Evolutionary conservation across 2,797 vertebrate species (phyloP), one percentile per base, ranked within the genome.

Genomic region (Chelonia mydas): DNA sequence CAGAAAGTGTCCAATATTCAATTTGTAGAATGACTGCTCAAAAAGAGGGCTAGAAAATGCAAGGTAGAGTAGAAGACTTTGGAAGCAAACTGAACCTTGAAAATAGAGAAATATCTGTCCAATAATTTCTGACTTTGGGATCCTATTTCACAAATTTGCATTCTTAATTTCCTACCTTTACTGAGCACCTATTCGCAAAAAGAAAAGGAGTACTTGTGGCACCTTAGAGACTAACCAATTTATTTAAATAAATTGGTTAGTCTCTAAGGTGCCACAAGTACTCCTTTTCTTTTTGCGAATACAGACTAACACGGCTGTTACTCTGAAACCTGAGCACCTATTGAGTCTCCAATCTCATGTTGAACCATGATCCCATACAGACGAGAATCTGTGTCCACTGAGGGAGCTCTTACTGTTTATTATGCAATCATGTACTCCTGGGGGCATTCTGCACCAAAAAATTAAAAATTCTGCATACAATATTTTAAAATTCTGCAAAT

Each of bases 351-450:
- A 11, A 27, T 17, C 4, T 87, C 12, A 3, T 33, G 7, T 10
- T 5, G 11, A 13, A 2, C 6, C 49, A 83, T 61, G 81, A 49
- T 59, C 55, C 41, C 0, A 0, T 5, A 11, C 0, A 0, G 11
- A 37, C 3, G 0, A 3, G 47, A 19, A 21, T 21, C 72, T 1
- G 7, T 65, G 9, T n/a, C 8, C 31, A 1, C 7, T 0, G 3
- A 45, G 4, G 57, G 0, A 2, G 33, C 1, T 23, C 5, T 65
- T 65, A 65, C 31, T 33, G 6, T 65, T 65, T n/a, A 65, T 65
- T 25, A 55, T 65, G 28, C 61, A 65, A 65, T n/a, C 15, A 7
- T 53, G 6, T 53, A 53, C 17, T 53, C 51, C 51, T 3, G 7
- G 51, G 50, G 17, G 17, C 17, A 53, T 21, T 53, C 51, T 21